A percentile compares a stretch with the other conserved stretches of the same genome.
Evolutionary conservation across 2,797 vertebrate species (phyloP).

Genomic region (Spatula versicolor): DNA sequence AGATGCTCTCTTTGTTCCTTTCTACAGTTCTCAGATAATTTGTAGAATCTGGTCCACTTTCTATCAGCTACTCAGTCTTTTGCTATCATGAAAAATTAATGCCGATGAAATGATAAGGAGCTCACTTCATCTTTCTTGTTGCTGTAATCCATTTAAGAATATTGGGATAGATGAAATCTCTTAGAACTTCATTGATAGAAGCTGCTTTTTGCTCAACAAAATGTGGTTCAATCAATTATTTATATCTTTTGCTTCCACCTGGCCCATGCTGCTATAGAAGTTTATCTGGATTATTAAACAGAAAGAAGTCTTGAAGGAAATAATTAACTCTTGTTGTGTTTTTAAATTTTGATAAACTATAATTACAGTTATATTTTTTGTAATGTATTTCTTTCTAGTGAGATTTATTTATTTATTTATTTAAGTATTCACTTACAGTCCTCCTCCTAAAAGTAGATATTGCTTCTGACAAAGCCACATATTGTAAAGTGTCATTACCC

Average conservation of each 20-base stretch:
- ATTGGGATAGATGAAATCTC: constrained; percentile 29
- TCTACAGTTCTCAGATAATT: not conserved
- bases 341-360: not conserved
- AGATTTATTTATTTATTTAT: not conserved
- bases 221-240: constrained; percentile 43
- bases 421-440: not conserved
- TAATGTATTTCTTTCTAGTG: not conserved
- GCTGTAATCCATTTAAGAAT: constrained; percentile 40
- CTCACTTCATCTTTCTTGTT: constrained; percentile 27
- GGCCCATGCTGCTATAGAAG: not conserved
- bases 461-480: not conserved
- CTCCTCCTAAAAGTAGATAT: not conserved
- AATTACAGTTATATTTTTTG: not conserved
- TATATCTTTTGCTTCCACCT: constrained; percentile 10
- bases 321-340: not conserved
- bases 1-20: constrained; percentile 3
- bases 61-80: constrained; percentile 23
- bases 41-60: constrained; percentile 17
- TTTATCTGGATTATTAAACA: constrained; percentile 19
- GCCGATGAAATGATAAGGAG: constrained; percentile 29
- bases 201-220: not conserved
- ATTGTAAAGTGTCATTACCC: not conserved
- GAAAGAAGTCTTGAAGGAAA: not conserved
- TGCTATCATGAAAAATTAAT: constrained; percentile 47
- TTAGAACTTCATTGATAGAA: constrained; percentile 31